These are phyloP conservation scores for honey bee (Apis mellifera) DNA, from an alignment of 1,140 invertebrate genomes.

Conservation along the genomic window Amel_HAv3.1 CM009940.2:9348001-9348500, in stretches of 20 bases:
- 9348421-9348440: no score
- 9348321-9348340: neutral
- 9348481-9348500: no score
- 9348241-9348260: neutral
- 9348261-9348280: neutral
- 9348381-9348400: neutral
- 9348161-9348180: conserved; percentile 98
- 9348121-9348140: conserved; percentile 95
- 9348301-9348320: neutral
- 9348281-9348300: neutral
- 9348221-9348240: conserved; percentile 85
- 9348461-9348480: no score
- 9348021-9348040: no score
- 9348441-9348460: no score
- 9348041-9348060: neutral
- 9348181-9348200: conserved; percentile 94
- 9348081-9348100: conserved; percentile 94
- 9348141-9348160: conserved; percentile 94
- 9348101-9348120: conserved; percentile 93
- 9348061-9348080: conserved; percentile 87
- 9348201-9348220: conserved; percentile 94
- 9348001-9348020: no score
- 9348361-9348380: neutral
- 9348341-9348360: conserved; percentile 13
- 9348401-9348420: no score